Percentiles rank a stretch among this genome's conserved stretches.
phyloP scores from a whole-genome alignment of 2,888 invertebrate genomes.

The Apoda limacodes region DNA sequence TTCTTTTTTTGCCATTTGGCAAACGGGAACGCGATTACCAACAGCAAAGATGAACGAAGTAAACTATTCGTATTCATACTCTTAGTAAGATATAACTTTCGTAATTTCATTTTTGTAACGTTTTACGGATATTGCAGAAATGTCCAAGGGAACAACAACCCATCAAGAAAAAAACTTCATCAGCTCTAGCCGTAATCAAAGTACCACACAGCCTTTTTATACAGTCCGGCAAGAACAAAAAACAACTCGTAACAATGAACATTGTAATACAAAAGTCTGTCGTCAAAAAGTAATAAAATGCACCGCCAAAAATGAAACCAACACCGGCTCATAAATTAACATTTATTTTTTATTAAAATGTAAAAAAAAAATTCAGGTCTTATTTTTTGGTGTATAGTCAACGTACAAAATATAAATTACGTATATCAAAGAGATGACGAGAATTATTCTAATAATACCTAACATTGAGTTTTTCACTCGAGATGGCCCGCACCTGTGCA shows the following conservation, averaged over 20 bases:
- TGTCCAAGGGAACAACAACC: slow-evolving; percentile 5
- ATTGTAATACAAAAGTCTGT: slow-evolving; percentile 33
- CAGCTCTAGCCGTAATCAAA: slow-evolving; percentile 31
- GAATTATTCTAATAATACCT: slow-evolving; percentile 63
- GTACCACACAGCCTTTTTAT: slow-evolving; percentile 36
- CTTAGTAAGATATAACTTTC: too few species aligned
- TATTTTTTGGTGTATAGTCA: slow-evolving; percentile 46
- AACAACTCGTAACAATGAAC: slow-evolving; percentile 34
- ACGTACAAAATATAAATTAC: slow-evolving; percentile 56
- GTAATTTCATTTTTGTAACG: not conserved
- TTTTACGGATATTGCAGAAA: slow-evolving; percentile 18
- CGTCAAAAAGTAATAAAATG: too few species aligned
- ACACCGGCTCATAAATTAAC: too few species aligned
- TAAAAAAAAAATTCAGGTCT: slow-evolving; percentile 8
- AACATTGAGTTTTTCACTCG: slow-evolving; percentile 59
- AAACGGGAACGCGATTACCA: too few species aligned
- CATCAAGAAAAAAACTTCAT: slow-evolving; percentile 1
- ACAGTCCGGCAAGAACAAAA: slow-evolving; percentile 31
- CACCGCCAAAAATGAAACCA: too few species aligned
- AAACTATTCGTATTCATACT: too few species aligned
- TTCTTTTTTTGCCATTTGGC: too few species aligned
- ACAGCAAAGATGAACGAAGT: too few species aligned
- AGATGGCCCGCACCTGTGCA: slow-evolving; percentile 63
- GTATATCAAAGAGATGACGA: slow-evolving; percentile 47
- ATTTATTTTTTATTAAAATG: too few species aligned